A percentile compares a stretch with the other conserved stretches of the same genome.
Evolutionary conservation across 2,888 invertebrate species (phyloP).

Genomic region (Eupithecia inturbata): DNA sequence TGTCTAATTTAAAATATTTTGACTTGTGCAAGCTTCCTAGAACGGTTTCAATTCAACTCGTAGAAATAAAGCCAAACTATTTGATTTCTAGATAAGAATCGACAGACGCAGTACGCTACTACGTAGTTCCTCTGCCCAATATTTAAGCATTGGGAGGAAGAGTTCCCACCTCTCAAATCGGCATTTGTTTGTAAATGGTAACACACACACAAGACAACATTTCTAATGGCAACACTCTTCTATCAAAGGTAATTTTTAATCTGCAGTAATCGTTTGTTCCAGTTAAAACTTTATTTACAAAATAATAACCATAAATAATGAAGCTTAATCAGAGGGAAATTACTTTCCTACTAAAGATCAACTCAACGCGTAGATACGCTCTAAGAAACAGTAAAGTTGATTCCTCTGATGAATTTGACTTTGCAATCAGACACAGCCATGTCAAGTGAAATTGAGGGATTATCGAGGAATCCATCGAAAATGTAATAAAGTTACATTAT

Average conservation of each 20-base stretch:
- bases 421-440: conserved; percentile 12
- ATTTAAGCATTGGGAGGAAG: too few relatives aligned
- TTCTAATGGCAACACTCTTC: too few relatives aligned
- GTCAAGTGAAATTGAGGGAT: conserved; percentile 20
- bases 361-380: not conserved
- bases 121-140: not conserved
- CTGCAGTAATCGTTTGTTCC: not conserved
- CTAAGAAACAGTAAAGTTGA: not conserved
- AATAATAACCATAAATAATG: not conserved
- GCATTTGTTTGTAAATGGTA: too few relatives aligned
- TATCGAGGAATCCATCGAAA: conserved; percentile 25
- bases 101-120: not conserved
- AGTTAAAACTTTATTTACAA: not conserved
- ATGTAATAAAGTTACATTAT: conserved; percentile 37
- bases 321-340: not conserved
- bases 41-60: too few relatives aligned
- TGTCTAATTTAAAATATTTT: too few relatives aligned
- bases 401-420: conserved; percentile 1
- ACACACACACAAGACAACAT: too few relatives aligned
- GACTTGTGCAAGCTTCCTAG: too few relatives aligned
- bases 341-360: not conserved
- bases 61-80: not conserved
- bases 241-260: too few relatives aligned
- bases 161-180: too few relatives aligned
- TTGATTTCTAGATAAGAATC: not conserved